phyloP scores from a whole-genome alignment of 2,113 vertebrate genomes.

The Chiloscyllium plagiosum region DNA sequence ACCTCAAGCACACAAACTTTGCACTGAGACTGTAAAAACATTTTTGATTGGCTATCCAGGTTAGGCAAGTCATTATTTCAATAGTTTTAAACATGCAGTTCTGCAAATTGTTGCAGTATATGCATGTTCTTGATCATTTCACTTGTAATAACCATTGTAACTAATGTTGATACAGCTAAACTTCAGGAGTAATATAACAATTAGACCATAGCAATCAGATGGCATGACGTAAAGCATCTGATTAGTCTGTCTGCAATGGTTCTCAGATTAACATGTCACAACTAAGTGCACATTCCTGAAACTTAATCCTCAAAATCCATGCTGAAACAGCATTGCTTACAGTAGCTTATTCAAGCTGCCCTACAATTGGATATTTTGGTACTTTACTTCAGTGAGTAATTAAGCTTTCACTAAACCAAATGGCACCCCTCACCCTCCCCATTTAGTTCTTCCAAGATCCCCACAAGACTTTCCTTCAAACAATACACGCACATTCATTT shows the following conservation, averaged over 20 bases:
- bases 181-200: not conserved
- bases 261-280: conserved; percentile 2
- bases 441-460: not conserved
- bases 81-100: not conserved
- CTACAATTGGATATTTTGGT: not conserved
- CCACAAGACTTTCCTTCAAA: not conserved
- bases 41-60: not conserved
- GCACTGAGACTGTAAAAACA: not conserved
- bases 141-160: not conserved
- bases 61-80: not conserved
- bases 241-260: not conserved
- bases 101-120: not conserved
- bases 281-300: not conserved
- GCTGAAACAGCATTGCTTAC: not conserved
- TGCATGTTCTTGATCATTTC: conserved; percentile 10
- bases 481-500: not conserved
- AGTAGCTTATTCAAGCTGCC: not conserved
- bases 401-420: not conserved
- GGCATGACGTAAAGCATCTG: not conserved
- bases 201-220: not conserved
- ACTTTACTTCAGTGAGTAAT: not conserved
- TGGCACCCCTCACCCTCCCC: not conserved
- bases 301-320: conserved; percentile 16
- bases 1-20: not conserved
- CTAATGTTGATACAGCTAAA: not conserved